Evolutionary conservation across 2,113 vertebrate species (phyloP).

Genomic region (Stictonetta naevosa): DNA sequence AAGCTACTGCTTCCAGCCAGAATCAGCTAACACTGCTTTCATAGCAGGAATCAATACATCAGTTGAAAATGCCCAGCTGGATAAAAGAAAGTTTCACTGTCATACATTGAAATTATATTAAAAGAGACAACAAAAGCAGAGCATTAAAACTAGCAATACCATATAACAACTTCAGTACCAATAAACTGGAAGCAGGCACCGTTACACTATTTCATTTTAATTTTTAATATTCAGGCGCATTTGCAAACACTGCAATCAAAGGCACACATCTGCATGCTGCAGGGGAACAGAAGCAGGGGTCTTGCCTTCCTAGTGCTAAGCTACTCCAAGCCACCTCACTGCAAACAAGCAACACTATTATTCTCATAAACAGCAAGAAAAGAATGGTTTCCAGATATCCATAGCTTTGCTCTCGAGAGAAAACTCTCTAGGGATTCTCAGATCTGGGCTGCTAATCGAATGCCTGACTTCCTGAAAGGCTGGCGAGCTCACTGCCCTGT

Average conservation of each 20-base stretch:
- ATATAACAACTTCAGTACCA: background rate
- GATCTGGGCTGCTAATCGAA: background rate
- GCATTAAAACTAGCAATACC: background rate
- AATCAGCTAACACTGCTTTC: background rate
- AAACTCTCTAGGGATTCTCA: background rate
- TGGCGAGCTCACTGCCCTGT: background rate
- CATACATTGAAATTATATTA: background rate
- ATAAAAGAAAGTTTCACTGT: background rate
- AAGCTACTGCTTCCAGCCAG: background rate
- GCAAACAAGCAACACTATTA: background rate
- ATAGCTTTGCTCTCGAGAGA: background rate
- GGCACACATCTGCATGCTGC: fast-evolving
- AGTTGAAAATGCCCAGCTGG: background rate
- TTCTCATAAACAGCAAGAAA: background rate
- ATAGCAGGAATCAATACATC: background rate
- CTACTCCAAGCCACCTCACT: background rate
- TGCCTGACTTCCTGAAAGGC: background rate
- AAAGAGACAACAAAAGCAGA: constrained; percentile 4
- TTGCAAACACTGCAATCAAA: background rate
- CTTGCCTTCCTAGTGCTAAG: background rate
- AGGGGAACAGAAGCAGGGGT: background rate
- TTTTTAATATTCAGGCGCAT: background rate
- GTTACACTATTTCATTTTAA: background rate
- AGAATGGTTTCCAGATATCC: background rate
- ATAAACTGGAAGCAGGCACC: background rate